phyloP scores from a whole-genome alignment of 2,113 vertebrate species.

The Lamprologus callipterus region DNA sequence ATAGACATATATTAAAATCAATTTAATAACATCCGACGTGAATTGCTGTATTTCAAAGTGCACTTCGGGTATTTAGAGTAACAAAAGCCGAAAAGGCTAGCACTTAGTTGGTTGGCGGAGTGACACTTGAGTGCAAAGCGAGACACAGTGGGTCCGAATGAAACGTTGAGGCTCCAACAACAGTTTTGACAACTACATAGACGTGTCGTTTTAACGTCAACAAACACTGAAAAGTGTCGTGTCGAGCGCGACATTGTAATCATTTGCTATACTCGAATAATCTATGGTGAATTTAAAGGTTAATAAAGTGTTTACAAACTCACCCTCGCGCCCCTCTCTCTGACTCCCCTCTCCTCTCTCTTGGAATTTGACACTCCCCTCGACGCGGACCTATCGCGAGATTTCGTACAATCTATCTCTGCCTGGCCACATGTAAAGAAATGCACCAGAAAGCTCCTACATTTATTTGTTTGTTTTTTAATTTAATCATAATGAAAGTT shows the following conservation, averaged over 20 bases:
- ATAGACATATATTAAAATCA: background rate
- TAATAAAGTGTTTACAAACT: constrained; percentile 78
- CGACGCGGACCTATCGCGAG: constrained; percentile 64
- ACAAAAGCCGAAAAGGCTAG: background rate
- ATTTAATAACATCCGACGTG: background rate
- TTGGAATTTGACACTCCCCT: constrained; percentile 79
- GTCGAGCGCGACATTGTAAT: background rate
- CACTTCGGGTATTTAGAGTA: background rate
- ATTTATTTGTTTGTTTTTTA: background rate
- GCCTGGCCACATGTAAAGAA: background rate
- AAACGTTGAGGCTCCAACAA: constrained; percentile 26
- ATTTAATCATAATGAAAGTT: background rate
- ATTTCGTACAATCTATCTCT: background rate
- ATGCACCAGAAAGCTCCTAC: background rate
- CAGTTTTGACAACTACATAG: constrained; percentile 36
- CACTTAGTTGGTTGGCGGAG: constrained; percentile 48
- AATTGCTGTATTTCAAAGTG: background rate
- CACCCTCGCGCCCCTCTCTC: constrained; percentile 73
- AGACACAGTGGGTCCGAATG: constrained; percentile 42
- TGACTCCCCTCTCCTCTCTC: constrained; percentile 62
- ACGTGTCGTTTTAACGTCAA: background rate
- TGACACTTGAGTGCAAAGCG: constrained; percentile 58
- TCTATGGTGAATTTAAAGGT: constrained; percentile 23
- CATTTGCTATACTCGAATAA: background rate
- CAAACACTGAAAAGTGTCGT: background rate